Conservation (phyloP, 2,113 vertebrate species). For the Polyodon spathula region DNA sequence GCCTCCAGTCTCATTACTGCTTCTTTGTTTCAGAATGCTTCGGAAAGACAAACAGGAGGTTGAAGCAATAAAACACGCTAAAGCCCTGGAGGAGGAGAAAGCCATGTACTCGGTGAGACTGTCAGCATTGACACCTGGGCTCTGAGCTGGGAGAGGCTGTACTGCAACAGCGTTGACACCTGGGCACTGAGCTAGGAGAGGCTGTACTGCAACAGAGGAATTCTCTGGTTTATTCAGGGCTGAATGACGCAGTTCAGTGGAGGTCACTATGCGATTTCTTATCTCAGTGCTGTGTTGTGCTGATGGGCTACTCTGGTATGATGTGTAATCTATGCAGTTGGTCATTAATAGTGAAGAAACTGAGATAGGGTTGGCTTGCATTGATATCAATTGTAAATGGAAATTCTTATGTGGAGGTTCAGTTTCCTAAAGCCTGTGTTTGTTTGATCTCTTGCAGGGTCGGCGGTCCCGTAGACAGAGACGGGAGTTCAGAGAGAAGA, state of each 20-base stretch:
- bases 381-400: too few relatives aligned
- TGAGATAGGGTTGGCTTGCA: too few relatives aligned
- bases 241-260: too few relatives aligned
- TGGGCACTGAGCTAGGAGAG: neutral
- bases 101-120: constrained; percentile 92
- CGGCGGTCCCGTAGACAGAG: constrained; percentile 85
- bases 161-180: neutral
- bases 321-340: too few relatives aligned
- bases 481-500: constrained; percentile 89
- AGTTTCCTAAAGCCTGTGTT: neutral
- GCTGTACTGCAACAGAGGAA: too few relatives aligned
- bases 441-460: constrained; percentile 51
- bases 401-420: too few relatives aligned
- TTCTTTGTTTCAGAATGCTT: constrained; percentile 68
- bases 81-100: constrained; percentile 90
- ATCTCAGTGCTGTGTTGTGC: too few relatives aligned
- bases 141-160: too few relatives aligned
- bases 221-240: accelerated
- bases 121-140: too few relatives aligned
- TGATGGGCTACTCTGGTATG: too few relatives aligned
- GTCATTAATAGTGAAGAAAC: too few relatives aligned
- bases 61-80: constrained; percentile 92
- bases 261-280: too few relatives aligned
- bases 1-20: constrained; percentile 11
- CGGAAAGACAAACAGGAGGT: constrained; percentile 94